These are phyloP conservation scores for Trypoxylon attenuatum DNA, from an alignment of 2,888 invertebrate species.

Conservation along the genomic window DNA sequence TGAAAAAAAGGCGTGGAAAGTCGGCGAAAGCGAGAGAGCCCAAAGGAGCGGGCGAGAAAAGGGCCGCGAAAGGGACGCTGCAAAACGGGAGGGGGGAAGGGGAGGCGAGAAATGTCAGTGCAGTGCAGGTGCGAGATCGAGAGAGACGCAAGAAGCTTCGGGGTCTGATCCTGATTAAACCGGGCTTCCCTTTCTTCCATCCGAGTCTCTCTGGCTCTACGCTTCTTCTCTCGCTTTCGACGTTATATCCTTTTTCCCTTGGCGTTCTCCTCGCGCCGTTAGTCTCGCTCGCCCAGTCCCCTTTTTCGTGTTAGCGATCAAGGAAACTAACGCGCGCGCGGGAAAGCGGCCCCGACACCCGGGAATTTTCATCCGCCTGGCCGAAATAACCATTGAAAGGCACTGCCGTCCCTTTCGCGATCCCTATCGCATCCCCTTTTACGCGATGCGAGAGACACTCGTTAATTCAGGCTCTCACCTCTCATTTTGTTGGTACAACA, in stretches of 20 bases:
- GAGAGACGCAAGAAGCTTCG: constrained; percentile 35
- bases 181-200: constrained; percentile 30
- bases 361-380: not conserved
- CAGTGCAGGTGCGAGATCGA: too few species aligned
- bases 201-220: constrained; percentile 16
- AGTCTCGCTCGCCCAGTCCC: not conserved
- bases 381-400: not conserved
- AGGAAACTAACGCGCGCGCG: constrained; percentile 4
- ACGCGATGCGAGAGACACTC: too few species aligned
- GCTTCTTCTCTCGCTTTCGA: constrained; percentile 1
- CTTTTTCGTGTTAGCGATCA: not conserved
- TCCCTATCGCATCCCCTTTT: too few species aligned
- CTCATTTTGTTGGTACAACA: constrained; percentile 39
- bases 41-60: constrained; percentile 22
- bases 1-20: constrained; percentile 30
- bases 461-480: not conserved
- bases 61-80: constrained; percentile 17
- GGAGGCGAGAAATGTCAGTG: too few species aligned
- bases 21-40: constrained; percentile 35
- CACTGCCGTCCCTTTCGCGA: too few species aligned
- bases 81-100: constrained; percentile 20
- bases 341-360: not conserved
- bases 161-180: constrained; percentile 67
- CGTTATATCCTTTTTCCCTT: not conserved
- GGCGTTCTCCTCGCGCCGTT: not conserved